Evolutionary conservation across 2,797 vertebrate species (phyloP).

Genomic region (Liparis tanakae): DNA sequence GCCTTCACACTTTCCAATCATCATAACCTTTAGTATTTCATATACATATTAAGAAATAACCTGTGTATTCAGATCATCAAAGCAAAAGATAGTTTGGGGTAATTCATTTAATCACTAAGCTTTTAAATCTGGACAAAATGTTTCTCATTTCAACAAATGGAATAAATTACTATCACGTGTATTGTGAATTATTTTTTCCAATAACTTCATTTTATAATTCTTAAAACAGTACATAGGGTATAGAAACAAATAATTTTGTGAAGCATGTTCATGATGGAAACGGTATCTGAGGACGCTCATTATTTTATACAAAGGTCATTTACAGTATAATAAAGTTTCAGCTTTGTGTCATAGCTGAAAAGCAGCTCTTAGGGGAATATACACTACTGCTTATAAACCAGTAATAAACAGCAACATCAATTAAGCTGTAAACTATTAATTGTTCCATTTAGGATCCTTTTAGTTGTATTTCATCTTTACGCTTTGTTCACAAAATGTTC

Average conservation of each 20-base stretch:
- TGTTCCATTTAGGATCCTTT: slow-evolving; percentile 23
- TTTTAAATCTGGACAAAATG: not conserved
- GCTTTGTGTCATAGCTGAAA: not conserved
- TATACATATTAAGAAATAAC: not conserved
- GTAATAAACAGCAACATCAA: slow-evolving; percentile 14
- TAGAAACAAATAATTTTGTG: not conserved
- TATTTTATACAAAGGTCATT: slow-evolving; percentile 20
- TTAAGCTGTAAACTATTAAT: slow-evolving; percentile 38
- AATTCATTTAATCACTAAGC: not conserved
- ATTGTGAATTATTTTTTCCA: not conserved
- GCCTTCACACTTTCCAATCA: not conserved
- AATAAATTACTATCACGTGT: not conserved
- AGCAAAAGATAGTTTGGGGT: not conserved
- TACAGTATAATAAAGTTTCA: not conserved
- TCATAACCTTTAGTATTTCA: not conserved
- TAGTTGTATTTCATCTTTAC: not conserved
- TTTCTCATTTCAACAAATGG: not conserved
- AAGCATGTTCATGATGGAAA: not conserved
- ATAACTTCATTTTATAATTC: not conserved
- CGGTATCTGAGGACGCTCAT: not conserved
- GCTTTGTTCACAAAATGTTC: slow-evolving; percentile 23
- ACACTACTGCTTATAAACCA: slow-evolving; percentile 1
- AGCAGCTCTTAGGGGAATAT: not conserved
- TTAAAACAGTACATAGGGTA: not conserved
- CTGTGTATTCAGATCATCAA: not conserved